These are phyloP conservation scores for Macrotis lagotis DNA, from an alignment of 2,113 vertebrate species.

Conservation along the genomic window DNA sequence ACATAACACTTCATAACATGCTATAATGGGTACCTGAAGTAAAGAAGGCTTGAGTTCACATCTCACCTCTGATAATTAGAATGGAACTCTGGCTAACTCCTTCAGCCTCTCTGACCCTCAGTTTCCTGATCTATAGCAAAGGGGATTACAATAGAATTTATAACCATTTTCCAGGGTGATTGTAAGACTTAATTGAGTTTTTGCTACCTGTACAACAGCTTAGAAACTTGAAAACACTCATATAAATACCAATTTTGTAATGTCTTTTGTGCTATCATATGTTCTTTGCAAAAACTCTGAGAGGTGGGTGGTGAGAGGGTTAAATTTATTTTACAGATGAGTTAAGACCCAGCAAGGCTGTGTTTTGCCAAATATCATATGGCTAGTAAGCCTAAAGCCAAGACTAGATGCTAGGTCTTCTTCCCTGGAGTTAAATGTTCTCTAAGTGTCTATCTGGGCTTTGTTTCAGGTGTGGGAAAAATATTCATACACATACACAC, in stretches of 20 bases:
- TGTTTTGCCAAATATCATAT: not conserved
- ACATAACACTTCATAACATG: not conserved
- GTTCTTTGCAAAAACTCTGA: not conserved
- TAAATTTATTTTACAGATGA: not conserved
- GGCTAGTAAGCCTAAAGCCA: not conserved
- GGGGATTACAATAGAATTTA: not conserved
- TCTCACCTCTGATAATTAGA: not conserved
- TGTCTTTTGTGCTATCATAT: not conserved
- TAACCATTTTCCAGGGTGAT: not conserved
- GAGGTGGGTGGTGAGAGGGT: not conserved
- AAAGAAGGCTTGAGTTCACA: not conserved
- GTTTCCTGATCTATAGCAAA: not conserved
- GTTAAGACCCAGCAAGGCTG: not conserved
- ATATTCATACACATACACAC: no score
- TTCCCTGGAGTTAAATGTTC: not conserved
- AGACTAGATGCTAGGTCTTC: not conserved
- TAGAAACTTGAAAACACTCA: not conserved
- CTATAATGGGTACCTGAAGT: not conserved
- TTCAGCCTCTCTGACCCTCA: not conserved
- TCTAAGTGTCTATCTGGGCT: constrained; percentile 1
- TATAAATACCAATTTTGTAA: not conserved
- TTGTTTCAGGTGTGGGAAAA: constrained; percentile 33
- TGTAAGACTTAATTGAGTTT: not conserved
- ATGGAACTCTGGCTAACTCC: not conserved
- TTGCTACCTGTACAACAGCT: not conserved